Conservation (phyloP, 2,888 invertebrate species). For the Lysandra coridon region DNA sequence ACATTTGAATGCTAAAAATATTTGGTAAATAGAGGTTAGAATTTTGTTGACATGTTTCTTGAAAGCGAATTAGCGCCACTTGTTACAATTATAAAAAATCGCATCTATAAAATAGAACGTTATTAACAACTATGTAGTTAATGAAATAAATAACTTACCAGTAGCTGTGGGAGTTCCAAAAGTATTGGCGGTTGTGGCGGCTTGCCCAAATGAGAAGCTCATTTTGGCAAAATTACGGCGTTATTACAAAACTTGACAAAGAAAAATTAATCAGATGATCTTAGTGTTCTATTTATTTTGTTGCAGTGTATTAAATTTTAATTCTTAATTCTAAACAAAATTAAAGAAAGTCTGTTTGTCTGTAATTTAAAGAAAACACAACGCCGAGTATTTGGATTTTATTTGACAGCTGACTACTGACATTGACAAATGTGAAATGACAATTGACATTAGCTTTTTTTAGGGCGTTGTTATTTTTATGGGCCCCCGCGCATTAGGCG, state of each 20-base stretch:
- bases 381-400: background rate
- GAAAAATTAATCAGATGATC: background rate
- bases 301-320: background rate
- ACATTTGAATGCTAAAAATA: background rate
- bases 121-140: background rate
- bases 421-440: too few species aligned
- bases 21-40: slow-evolving; percentile 3
- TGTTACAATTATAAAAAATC: slow-evolving; percentile 29
- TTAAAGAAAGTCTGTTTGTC: too few species aligned
- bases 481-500: too few species aligned
- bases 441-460: too few species aligned
- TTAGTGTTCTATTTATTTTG: background rate
- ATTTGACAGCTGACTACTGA: too few species aligned
- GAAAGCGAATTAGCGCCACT: background rate
- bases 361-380: background rate
- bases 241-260: slow-evolving; percentile 22
- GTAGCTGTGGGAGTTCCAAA: slow-evolving; percentile 64
- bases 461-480: too few species aligned
- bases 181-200: slow-evolving; percentile 58
- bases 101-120: background rate
- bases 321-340: background rate
- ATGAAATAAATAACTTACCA: slow-evolving; percentile 48
- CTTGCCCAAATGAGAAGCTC: slow-evolving; percentile 62
- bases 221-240: slow-evolving; percentile 43
- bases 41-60: slow-evolving; percentile 12